Conservation (phyloP, 2,113 vertebrate species). For the Mirounga angustirostris region DNA sequence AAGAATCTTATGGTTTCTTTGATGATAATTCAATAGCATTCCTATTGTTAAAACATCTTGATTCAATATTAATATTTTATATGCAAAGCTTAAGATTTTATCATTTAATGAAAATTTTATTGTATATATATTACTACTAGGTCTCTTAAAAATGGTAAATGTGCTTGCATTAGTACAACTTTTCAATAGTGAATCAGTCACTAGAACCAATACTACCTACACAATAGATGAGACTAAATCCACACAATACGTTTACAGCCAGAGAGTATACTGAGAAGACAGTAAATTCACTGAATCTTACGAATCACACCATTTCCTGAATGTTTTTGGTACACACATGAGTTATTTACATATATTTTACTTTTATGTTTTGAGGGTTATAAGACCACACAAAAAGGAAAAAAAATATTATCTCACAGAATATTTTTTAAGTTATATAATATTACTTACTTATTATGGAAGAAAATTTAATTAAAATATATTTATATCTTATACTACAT, state of each 20-base stretch:
- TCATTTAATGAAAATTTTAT: constrained; percentile 36
- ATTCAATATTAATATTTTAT: constrained; percentile 20
- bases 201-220: not conserved
- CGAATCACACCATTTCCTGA: not conserved
- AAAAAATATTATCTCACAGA: not conserved
- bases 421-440: not conserved
- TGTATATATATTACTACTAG: not conserved
- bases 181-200: not conserved
- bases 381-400: not conserved
- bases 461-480: not conserved
- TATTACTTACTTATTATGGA: not conserved
- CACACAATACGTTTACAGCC: not conserved
- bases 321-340: not conserved
- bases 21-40: not conserved
- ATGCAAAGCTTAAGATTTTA: constrained; percentile 37
- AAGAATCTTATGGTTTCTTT: not conserved
- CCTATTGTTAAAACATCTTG: not conserved
- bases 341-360: not conserved
- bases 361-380: not conserved
- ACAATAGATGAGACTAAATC: not conserved
- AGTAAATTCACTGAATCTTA: not conserved
- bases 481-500: not conserved
- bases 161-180: not conserved
- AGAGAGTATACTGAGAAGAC: not conserved
- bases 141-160: not conserved